Evolutionary conservation across 1,140 invertebrate genomes (phyloP).

Genomic region (Euschistus heros): DNA sequence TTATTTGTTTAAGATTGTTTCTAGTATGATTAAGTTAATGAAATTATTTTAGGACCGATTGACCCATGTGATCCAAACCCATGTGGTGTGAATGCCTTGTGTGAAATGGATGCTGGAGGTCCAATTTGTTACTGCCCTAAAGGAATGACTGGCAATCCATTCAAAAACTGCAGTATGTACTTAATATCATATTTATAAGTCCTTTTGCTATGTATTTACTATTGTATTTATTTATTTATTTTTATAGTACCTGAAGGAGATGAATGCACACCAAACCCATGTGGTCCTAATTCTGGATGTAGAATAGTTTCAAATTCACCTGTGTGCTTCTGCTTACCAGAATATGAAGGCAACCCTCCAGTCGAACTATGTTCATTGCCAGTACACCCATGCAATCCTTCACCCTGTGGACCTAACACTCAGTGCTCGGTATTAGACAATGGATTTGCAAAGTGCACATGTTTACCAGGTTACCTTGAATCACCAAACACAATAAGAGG

Average conservation of each 20-base stretch:
- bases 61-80: slow-evolving; percentile 74
- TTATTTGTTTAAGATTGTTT: neutral
- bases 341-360: slow-evolving; percentile 78
- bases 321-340: slow-evolving; percentile 73
- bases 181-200: neutral
- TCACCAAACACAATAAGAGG: slow-evolving; percentile 78
- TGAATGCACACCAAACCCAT: slow-evolving; percentile 70
- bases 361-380: slow-evolving; percentile 50
- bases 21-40: neutral
- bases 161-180: slow-evolving; percentile 79
- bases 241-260: slow-evolving; percentile 71
- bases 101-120: slow-evolving; percentile 73
- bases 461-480: slow-evolving; percentile 68
- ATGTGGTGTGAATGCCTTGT: slow-evolving; percentile 70
- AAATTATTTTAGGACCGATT: slow-evolving; percentile 37
- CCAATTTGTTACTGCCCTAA: slow-evolving; percentile 83
- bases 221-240: slow-evolving; percentile 1
- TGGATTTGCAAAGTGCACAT: slow-evolving; percentile 78
- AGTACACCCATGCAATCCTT: slow-evolving; percentile 67
- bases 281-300: slow-evolving; percentile 72
- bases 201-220: neutral
- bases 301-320: slow-evolving; percentile 55
- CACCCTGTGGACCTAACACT: slow-evolving; percentile 79
- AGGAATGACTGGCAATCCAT: slow-evolving; percentile 81
- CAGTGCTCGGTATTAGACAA: slow-evolving; percentile 68